Conservation (phyloP, 2,888 invertebrate species). For the Andrena fulva region DNA sequence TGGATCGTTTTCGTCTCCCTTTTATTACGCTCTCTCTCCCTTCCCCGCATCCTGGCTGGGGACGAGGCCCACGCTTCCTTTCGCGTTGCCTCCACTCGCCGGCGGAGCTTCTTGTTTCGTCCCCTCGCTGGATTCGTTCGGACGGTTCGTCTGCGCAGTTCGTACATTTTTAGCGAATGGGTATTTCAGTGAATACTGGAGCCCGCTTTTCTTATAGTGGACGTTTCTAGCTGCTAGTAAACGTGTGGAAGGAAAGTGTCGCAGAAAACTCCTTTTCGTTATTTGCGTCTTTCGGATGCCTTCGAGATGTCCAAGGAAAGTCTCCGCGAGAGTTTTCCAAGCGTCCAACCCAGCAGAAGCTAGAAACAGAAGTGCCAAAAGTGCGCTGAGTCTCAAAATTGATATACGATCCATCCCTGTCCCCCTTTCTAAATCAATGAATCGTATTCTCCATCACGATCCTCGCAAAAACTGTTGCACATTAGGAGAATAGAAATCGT, state of each 20-base stretch:
- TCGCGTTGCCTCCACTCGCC: not conserved
- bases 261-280: no score
- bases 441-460: not conserved
- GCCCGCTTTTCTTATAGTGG: no score
- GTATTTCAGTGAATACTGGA: no score
- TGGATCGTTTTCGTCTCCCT: conserved; percentile 32
- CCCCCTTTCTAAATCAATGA: not conserved
- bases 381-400: not conserved
- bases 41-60: not conserved
- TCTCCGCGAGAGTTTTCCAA: not conserved
- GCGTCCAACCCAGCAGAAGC: not conserved
- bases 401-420: not conserved
- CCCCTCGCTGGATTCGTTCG: not conserved
- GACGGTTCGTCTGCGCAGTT: not conserved
- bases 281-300: no score
- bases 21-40: not conserved
- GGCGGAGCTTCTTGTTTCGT: not conserved
- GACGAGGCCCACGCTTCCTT: not conserved
- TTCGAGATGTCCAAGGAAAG: no score
- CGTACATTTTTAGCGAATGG: no score
- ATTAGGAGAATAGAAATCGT: not conserved
- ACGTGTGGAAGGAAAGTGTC: no score
- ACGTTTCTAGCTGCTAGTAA: no score
- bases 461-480: not conserved
- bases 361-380: not conserved